Conservation (phyloP, 2,113 vertebrate genomes). For the Patagioenas fasciata region DNA sequence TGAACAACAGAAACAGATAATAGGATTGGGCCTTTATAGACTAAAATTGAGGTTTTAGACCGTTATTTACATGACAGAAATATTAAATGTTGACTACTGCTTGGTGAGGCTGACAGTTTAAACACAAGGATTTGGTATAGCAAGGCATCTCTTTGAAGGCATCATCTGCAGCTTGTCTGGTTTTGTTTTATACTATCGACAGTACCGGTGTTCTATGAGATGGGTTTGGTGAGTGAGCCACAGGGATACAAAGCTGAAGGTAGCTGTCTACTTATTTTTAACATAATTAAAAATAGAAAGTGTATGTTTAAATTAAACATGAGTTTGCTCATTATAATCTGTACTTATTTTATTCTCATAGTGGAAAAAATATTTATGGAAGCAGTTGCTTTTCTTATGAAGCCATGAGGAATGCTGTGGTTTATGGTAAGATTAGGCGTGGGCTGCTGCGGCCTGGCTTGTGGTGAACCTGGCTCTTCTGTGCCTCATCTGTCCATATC, state of each 20-base stretch:
- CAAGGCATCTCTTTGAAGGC: background rate
- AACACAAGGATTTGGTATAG: background rate
- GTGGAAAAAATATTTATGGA: background rate
- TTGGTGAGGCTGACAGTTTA: background rate
- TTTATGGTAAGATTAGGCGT: background rate
- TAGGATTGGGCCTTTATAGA: background rate
- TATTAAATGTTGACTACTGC: background rate
- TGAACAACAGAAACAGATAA: background rate
- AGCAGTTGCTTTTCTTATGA: background rate
- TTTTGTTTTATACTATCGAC: background rate
- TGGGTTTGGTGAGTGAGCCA: background rate
- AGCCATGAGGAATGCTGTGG: background rate
- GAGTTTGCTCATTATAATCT: background rate
- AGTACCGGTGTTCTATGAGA: background rate
- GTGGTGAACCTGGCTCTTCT: background rate
- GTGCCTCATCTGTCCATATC: background rate
- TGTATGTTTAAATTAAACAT: background rate
- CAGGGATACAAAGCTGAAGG: background rate
- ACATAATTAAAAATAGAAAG: background rate
- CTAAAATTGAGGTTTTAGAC: background rate
- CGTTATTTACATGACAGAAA: background rate
- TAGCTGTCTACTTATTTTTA: background rate
- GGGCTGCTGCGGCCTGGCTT: background rate
- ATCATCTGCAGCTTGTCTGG: background rate
- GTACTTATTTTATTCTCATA: background rate